Percentiles rank a stretch among this genome's conserved stretches.
phyloP scores from a whole-genome alignment of 2,797 vertebrate species.

The Staurois parvus region DNA sequence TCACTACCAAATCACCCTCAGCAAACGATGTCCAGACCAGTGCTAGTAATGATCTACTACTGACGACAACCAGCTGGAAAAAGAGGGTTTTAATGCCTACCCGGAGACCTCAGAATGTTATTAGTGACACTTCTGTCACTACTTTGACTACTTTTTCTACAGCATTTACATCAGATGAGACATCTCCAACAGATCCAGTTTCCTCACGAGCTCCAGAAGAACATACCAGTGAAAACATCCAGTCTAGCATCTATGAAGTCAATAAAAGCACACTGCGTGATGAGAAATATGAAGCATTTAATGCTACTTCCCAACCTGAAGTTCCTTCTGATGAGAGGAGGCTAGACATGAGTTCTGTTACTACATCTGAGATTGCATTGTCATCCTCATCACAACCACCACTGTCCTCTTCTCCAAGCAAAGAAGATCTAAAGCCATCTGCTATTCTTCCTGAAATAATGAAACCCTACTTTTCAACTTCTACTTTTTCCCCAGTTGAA shows the following conservation, averaged over 20 bases:
- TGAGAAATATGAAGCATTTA: constrained; percentile 63
- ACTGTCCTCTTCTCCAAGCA: constrained; percentile 65
- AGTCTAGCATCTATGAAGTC: constrained; percentile 65
- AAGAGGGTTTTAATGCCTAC: constrained; percentile 70
- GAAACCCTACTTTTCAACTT: constrained; percentile 72
- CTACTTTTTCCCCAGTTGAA: constrained; percentile 75
- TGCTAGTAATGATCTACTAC: constrained; percentile 70
- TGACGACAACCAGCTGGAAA: constrained; percentile 67
- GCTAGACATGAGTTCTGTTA: constrained; percentile 67
- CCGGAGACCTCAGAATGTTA: constrained; percentile 67
- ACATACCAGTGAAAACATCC: constrained; percentile 65
- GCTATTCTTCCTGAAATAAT: constrained; percentile 69
- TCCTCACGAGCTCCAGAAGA: constrained; percentile 72
- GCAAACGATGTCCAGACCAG: constrained; percentile 70
- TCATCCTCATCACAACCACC: constrained; percentile 48
- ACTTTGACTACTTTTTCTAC: constrained; percentile 67
- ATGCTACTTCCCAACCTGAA: constrained; percentile 54
- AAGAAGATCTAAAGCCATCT: constrained; percentile 64
- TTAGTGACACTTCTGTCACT: constrained; percentile 72
- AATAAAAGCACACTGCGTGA: constrained; percentile 55
- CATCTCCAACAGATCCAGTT: constrained; percentile 68
- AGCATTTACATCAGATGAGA: constrained; percentile 65
- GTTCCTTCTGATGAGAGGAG: constrained; percentile 61
- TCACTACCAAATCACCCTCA: constrained; percentile 48
- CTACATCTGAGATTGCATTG: constrained; percentile 41